Percentiles rank a stretch among this genome's conserved stretches.
Evolutionary conservation across 2,888 invertebrate genomes (phyloP).

Genomic region (Leptinotarsa juncta): DNA sequence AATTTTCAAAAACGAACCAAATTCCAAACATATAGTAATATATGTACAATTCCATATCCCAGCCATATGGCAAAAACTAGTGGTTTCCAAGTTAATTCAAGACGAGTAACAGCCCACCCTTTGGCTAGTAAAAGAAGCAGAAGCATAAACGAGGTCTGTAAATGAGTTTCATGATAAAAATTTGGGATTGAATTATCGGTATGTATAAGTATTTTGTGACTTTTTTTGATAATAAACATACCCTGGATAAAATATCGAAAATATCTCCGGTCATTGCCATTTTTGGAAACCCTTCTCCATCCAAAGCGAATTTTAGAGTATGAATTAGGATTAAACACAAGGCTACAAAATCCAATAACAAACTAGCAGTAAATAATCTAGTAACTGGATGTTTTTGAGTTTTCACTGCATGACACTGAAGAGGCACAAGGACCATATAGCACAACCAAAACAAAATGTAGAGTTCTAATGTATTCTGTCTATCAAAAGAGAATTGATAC

Average conservation of each 20-base stretch:
- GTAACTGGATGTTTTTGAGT: conserved; percentile 93
- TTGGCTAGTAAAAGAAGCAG: conserved; percentile 91
- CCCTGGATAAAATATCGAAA: conserved; percentile 90
- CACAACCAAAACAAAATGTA: conserved; percentile 89
- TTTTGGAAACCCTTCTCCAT: conserved; percentile 88
- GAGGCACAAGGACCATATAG: conserved; percentile 84
- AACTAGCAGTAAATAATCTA: conserved; percentile 87
- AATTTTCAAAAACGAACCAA: conserved; percentile 75
- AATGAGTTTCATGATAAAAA: conserved; percentile 42
- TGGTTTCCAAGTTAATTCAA: conserved; percentile 89
- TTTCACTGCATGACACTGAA: conserved; percentile 91
- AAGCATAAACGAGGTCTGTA: conserved; percentile 92
- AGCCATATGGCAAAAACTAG: conserved; percentile 90
- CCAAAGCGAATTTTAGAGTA: conserved; percentile 88
- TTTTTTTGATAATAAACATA: conserved; percentile 64
- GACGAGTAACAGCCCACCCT: conserved; percentile 95
- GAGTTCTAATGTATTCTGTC: conserved; percentile 88
- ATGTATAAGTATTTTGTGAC: too few relatives aligned
- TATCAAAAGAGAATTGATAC: conserved; percentile 97
- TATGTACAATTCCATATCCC: conserved; percentile 90
- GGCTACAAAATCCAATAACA: conserved; percentile 87
- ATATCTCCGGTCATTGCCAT: conserved; percentile 91
- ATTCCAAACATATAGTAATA: conserved; percentile 95
- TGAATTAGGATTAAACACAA: conserved; percentile 89
- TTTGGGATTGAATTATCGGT: not conserved